Evolutionary conservation across 2,113 vertebrate genomes (phyloP), one percentile per base, ranked within the genome.

Genomic region (Crotalus horridus): DNA sequence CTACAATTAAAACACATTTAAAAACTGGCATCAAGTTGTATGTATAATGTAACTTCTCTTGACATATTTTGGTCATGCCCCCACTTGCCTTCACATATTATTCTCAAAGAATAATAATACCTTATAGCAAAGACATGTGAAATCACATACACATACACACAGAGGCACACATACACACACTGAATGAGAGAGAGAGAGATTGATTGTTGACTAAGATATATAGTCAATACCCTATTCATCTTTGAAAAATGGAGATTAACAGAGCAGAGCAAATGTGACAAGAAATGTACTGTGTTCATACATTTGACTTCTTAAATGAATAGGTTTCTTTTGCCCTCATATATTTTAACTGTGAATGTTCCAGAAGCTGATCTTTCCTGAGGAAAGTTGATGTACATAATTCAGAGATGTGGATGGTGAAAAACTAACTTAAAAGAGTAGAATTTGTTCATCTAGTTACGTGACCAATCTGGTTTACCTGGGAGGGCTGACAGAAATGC

Each of bases 1-100:
- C 46, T 53, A 56, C n/a, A 43, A 61, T 56, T 89, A 64, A 90
- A 90, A 86, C 4, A 85, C 86, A 87, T 93, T 61, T 93, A 53
- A 33, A 43, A 93, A 90, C 53, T 87, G n/a, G 48, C 48, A 90
- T 64, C 46, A 12, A 33, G 29, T n/a, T 69, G 12, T 69, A 69
- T n/a, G 11, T 24, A 61, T 87, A 61, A 86, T 90, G 53, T 90
- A 87, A 64, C 81, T 87, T 90, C 56, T 58, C 23, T 59, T 87
- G 74, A 90, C 92, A 54, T 90, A 93, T 90, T 93, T 89, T 93
- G 88, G 74, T 93, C 92, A 93, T 90, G 89, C 92, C 90, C 90
- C 90, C 46, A 87, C 81, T 93, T 93, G 56, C 43, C 90, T 86
- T 90, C 74, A 87, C 81, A 90, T 61, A 81, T 86, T 93, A 56